Base-by-base conservation (phyloP, 2,113 vertebrate species). In the Nesoenas mayeri region DNA sequence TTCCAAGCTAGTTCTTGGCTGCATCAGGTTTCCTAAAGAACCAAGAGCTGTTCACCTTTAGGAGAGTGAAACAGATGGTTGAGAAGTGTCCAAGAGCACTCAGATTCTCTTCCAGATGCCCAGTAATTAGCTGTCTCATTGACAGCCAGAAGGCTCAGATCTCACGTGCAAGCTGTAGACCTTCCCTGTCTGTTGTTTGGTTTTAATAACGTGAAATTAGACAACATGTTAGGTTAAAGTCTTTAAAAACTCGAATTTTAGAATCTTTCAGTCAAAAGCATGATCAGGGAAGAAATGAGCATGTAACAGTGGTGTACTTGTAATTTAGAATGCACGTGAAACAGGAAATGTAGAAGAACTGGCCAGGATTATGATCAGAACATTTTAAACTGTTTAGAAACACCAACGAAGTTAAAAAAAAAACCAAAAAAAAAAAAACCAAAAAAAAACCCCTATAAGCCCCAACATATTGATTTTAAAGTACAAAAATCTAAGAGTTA, bases 371-470 rank as follows among this genome's bases (percentile, higher is more conserved):
- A 16, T 12, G 4, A n/a, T 9, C 15, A 36, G 53, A 66, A 31
- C 2, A 32, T 36, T 83, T 89, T 13, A 40, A 7, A 66, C 24
- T 50, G 6, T 44, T 78, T 56, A 50, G 31, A 86, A 95, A 62
- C 31, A 78, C 1, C 3, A 77, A 57, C 10, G 4, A 71, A 31
- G 3, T 4, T 47, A 47, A 47, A 19, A 47, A 9, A 47, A 25
- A n/a, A n/a, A n/a, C n/a, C n/a, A n/a, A n/a, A 47, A 47, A 19
- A 47, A 9, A 47, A 25, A 38, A 74, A 26, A 38, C 4, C 4
- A 38, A 38, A 72, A 38, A 51, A 40, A n/a, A n/a, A n/a, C n/a
- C n/a, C 13, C 2, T 26, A 3, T 31, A 40, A 74, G 0, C 0
- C 2, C 5, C 3, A 83, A 38, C 5, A 54, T 11, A 15, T 7